A percentile compares a stretch with the other conserved stretches of the same genome.
phyloP scores from a whole-genome alignment of 2,888 invertebrate genomes.

The Nasonovia ribisnigri region DNA sequence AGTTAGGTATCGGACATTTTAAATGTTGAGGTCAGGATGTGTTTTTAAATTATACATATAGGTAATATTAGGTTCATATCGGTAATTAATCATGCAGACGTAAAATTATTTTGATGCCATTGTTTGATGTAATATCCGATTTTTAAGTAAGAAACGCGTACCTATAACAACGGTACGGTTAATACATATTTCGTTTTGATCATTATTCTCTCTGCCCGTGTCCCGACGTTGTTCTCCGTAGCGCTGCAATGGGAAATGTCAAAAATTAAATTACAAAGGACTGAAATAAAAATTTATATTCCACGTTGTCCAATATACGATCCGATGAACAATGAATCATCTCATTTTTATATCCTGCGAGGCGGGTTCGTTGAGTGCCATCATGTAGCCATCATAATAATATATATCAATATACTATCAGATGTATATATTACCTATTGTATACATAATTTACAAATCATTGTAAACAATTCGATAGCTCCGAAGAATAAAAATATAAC shows the following conservation, averaged over 20 bases:
- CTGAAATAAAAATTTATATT: slow-evolving; percentile 42
- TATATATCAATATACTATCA: too few relatives aligned
- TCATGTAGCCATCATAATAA: neutral
- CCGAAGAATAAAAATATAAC: neutral
- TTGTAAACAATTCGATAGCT: neutral
- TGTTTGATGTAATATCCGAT: neutral
- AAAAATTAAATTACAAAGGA: slow-evolving; percentile 48
- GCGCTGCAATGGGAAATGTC: slow-evolving; percentile 11
- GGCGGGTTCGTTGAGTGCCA: neutral
- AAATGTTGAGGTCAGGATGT: neutral
- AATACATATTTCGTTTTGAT: neutral
- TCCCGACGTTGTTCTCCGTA: neutral
- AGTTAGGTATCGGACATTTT: neutral
- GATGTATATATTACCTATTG: neutral
- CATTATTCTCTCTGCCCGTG: neutral
- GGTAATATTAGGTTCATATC: neutral
- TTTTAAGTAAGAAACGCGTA: neutral
- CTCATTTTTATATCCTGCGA: neutral
- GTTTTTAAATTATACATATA: neutral
- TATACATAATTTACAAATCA: neutral
- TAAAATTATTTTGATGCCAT: neutral
- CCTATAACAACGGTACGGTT: neutral
- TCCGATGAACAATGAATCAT: neutral
- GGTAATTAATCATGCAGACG: neutral
- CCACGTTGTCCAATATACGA: neutral